phyloP scores from a whole-genome alignment of 1,140 invertebrate species.

The Lordiphosa collinella region DNA sequence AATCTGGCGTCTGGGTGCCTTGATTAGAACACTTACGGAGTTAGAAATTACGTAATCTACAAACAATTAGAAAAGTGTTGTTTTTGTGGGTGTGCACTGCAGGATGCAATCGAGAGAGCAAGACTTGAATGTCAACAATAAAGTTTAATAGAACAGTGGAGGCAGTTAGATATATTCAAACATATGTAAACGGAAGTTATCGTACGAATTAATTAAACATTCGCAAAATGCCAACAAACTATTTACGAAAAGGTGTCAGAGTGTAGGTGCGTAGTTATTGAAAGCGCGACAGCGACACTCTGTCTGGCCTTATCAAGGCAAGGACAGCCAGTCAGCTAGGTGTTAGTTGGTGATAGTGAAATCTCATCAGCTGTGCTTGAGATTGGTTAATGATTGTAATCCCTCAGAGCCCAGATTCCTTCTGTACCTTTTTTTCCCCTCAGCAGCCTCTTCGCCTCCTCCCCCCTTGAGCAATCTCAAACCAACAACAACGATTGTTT shows the following conservation, averaged over 20 bases:
- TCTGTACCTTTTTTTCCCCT: slow-evolving; percentile 35
- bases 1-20: neutral
- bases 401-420: slow-evolving; percentile 14
- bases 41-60: neutral
- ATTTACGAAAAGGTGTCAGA: neutral
- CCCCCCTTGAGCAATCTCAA: slow-evolving; percentile 14
- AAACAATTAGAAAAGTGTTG: neutral
- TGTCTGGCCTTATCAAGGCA: slow-evolving; percentile 64
- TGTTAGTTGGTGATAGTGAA: neutral
- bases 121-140: neutral
- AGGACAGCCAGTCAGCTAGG: slow-evolving; percentile 22
- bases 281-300: slow-evolving; percentile 33
- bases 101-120: neutral
- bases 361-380: slow-evolving; percentile 37
- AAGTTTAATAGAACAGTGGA: too few species aligned
- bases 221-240: slow-evolving; percentile 25
- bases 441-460: slow-evolving; percentile 31
- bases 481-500: neutral
- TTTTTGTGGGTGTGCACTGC: neutral
- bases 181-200: neutral
- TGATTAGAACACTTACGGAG: neutral
- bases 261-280: slow-evolving; percentile 31
- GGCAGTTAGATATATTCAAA: neutral
- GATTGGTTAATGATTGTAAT: neutral
- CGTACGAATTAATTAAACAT: slow-evolving; percentile 4